A percentile compares a stretch with the other conserved stretches of the same genome.
Conservation (phyloP, 2,888 invertebrate genomes). For the Heliconius sara region DNA sequence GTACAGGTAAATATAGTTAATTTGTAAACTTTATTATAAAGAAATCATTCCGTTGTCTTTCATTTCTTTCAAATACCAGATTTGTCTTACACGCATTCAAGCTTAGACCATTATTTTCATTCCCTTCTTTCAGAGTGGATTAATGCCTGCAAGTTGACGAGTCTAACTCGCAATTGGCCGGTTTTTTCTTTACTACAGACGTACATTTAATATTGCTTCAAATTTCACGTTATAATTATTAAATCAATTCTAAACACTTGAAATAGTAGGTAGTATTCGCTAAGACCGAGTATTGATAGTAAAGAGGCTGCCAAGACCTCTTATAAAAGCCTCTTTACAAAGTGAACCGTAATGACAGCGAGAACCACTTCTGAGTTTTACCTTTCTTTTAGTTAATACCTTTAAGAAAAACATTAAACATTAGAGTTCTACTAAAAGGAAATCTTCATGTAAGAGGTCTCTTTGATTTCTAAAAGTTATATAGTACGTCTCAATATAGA, state of each 20-base stretch:
- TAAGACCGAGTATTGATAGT: constrained; percentile 43
- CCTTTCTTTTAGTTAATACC: constrained; percentile 29
- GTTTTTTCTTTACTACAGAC: background rate
- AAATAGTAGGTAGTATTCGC: background rate
- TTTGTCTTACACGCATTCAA: no score
- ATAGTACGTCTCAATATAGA: background rate
- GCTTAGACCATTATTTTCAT: no score
- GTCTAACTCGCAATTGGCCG: background rate
- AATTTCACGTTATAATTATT: background rate
- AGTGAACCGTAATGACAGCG: constrained; percentile 46
- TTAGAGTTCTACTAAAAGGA: constrained; percentile 27
- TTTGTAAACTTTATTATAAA: no score
- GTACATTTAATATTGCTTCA: no score
- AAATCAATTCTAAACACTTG: background rate
- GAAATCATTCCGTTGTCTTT: no score
- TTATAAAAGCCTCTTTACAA: constrained; percentile 44
- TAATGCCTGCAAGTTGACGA: no score
- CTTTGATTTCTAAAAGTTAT: constrained; percentile 12
- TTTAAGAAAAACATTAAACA: constrained; percentile 31
- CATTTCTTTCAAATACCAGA: no score
- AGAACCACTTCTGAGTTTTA: constrained; percentile 33
- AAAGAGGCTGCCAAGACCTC: constrained; percentile 42
- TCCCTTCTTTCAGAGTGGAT: no score
- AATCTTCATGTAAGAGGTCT: constrained; percentile 19
- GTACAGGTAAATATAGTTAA: no score